Evolutionary conservation across 2,797 vertebrate species (phyloP), one percentile per base, ranked within the genome.

Genomic region (Emydoidea blandingii): DNA sequence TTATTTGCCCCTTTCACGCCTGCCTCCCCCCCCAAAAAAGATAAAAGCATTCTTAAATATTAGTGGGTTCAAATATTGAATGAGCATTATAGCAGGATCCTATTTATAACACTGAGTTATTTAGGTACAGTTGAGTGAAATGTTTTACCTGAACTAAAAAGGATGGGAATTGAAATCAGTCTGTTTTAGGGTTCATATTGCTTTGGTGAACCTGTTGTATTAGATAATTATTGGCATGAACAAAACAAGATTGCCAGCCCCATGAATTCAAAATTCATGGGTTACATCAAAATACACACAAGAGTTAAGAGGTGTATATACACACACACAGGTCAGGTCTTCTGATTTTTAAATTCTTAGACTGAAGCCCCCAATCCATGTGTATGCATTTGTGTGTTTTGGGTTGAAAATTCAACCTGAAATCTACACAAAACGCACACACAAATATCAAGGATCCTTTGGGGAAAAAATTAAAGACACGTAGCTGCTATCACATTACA

Each of bases 111-210:
- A 41, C 37, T 72, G n/a, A 41, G 41, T 74, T 74, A 74, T 44
- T 84, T 65, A 87, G 90, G 15, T 29, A 79, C 5, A 62, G 3
- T 9, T 9, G 49, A 91, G 15, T 76, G 59, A 91, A 94, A 83
- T 90, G 84, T 21, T 95, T 86, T 1, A 47, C 82, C 19, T 83
- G 5, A 83, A 82, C 37, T 85, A 37, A 93, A 95, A 96, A 86
- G 1, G 1, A 31, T 1, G 16, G 21, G 29, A 86, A 92, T 91
- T 83, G 0, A 19, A 68, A 56, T 86, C 0, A 49, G 23, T 27
- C 34, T 65, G 0, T 76, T 76, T 94, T 91, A 68, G 11, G 18
- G 91, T 93, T 91, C 89, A 23, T 86, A 88, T 53, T 49, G 37
- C 29, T 89, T 88, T 54, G 41, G 8, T 41, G 53, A 54, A 79